Evolutionary conservation across 2,888 invertebrate genomes (phyloP), one percentile per base, ranked within the genome.

Genomic region (Dryadula phaetusa): DNA sequence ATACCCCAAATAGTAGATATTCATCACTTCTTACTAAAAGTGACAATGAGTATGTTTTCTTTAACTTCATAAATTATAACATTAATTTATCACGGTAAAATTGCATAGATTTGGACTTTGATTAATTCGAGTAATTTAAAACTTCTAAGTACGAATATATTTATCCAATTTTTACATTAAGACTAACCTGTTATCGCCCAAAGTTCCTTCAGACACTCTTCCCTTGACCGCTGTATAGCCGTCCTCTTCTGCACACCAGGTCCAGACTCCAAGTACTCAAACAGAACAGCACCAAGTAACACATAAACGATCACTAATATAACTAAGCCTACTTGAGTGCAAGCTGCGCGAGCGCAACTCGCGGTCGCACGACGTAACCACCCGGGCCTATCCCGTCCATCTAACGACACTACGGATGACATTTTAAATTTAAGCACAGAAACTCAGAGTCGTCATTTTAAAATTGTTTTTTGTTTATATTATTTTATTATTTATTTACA

Each of bases 161-260:
- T n/a, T n/a, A n/a, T n/a, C n/a, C n/a, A n/a, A n/a, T n/a, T n/a
- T n/a, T n/a, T n/a, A n/a, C n/a, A n/a, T n/a, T n/a, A n/a, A n/a
- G 16, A 78, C 94, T 90, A 79, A 96, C 96, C 96, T 94, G 96
- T 96, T 76, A 96, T 96, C 72, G 95, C 94, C 96, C 96, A 96
- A 14, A 96, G 93, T 81, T 96, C 96, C 74, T 94, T 94, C 74
- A 96, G 84, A 75, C 96, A 96, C 82, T 95, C 95, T 76, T 95
- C 95, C 34, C 95, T 93, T 70, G 94, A 95, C 73, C 94, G 90
- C 76, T 94, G 93, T 72, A 95, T 94, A 42, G 93, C 93, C 0
- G 94, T 94, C 72, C 94, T 92, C 81, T 95, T 94, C 76, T 94
- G 93, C 73, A 94, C 91, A 76, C 95, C 94, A 70, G 94, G 94